phyloP scores from a whole-genome alignment of 2,113 vertebrate species.

The Engraulis encrasicolus region DNA sequence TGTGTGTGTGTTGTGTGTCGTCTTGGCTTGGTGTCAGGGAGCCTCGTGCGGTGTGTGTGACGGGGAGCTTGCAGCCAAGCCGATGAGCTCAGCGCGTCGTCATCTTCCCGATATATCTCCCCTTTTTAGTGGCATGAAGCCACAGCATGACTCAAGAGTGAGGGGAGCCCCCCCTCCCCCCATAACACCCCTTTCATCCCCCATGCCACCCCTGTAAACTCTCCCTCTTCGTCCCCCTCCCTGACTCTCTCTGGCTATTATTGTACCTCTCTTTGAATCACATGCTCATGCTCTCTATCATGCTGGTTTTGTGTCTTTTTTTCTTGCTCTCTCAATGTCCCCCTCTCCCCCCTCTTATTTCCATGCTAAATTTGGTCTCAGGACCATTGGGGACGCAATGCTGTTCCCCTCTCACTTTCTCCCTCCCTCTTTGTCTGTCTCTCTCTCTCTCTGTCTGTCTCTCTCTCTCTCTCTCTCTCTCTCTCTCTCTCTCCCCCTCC shows the following conservation, averaged over 20 bases:
- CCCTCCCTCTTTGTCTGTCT: too few relatives aligned
- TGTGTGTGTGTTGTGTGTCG: background rate
- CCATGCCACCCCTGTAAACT: background rate
- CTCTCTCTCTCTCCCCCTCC: background rate
- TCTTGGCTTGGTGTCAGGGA: background rate
- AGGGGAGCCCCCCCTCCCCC: background rate
- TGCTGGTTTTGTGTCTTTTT: too few relatives aligned
- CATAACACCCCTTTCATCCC: background rate
- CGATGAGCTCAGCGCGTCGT: background rate
- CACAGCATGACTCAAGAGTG: background rate
- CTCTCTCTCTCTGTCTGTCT: background rate
- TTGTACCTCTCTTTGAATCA: too few relatives aligned
- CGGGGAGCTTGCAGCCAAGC: background rate
- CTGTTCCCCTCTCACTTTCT: conserved; percentile 8
- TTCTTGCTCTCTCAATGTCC: background rate
- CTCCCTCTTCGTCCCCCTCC: background rate
- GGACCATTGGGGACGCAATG: conserved; percentile 24
- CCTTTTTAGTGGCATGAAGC: background rate
- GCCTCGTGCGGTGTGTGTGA: conserved; percentile 7
- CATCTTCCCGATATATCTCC: conserved; percentile 1
- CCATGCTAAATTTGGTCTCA: conserved; percentile 70
- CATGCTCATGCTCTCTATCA: too few relatives aligned
- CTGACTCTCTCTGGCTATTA: background rate
- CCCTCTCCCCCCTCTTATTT: conserved; percentile 46
- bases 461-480: background rate